Evolutionary conservation across 2,113 vertebrate species (phyloP).

Genomic region (Microtus pennsylvanicus): DNA sequence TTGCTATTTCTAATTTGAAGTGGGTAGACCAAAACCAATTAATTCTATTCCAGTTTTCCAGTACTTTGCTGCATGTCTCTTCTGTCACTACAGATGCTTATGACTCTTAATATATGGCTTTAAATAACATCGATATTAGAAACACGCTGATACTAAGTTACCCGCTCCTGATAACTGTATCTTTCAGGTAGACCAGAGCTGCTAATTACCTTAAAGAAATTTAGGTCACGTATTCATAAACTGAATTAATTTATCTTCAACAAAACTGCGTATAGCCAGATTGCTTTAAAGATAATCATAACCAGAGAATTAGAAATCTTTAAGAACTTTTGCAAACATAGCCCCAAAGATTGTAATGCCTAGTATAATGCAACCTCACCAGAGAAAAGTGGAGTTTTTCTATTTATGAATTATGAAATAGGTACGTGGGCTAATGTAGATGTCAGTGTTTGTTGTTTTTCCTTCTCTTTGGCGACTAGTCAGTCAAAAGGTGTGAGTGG

Average conservation of each 20-base stretch:
- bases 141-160: constrained; percentile 83
- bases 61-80: constrained; percentile 84
- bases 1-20: constrained; percentile 84
- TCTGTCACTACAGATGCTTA: constrained; percentile 87
- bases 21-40: constrained; percentile 86
- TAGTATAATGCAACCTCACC: constrained; percentile 11
- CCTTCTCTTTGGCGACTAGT: neutral
- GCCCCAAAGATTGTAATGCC: constrained; percentile 25
- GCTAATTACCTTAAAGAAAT: constrained; percentile 86
- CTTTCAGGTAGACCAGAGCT: constrained; percentile 86
- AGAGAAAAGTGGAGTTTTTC: neutral
- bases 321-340: constrained; percentile 75
- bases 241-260: constrained; percentile 82
- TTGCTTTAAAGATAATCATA: constrained; percentile 64
- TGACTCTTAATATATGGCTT: constrained; percentile 85
- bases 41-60: constrained; percentile 84
- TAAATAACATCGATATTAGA: constrained; percentile 89
- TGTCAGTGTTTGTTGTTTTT: constrained; percentile 18
- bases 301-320: constrained; percentile 69
- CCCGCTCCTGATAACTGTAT: constrained; percentile 83
- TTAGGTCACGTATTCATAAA: constrained; percentile 81
- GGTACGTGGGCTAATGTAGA: constrained; percentile 3
- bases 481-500: neutral
- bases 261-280: constrained; percentile 70
- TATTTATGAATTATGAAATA: constrained; percentile 40